Evolutionary conservation across 2,797 vertebrate species (phyloP), one percentile per base, ranked within the genome.

Genomic region (Heliangelus exortis): DNA sequence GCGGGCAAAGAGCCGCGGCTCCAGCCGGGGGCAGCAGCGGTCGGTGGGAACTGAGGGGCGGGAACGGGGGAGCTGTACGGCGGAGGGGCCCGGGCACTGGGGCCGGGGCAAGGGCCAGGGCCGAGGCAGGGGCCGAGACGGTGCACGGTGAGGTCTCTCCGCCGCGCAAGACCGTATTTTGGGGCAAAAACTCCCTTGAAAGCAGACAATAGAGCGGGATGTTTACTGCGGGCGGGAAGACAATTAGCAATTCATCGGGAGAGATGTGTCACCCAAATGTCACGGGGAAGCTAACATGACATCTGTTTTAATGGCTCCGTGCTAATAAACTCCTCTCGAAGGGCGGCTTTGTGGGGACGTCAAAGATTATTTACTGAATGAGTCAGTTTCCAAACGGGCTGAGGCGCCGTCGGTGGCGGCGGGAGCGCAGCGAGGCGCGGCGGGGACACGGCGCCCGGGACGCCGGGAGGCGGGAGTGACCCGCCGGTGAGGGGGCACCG

Each of bases 221-320:
- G 94, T 97, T 97, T 97, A 97, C 96, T 94, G 96, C 96, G 92
- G 96, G 94, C 92, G 95, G 96, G 94, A 95, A 97, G 98, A 98
- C 98, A 98, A 98, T 98, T 97, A 97, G 91, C 97, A 96, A 97
- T 98, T 98, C 97, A 98, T 97, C 93, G 95, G 91, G 92, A 95
- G 96, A 95, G 96, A 97, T 93, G 88, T 97, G 97, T 97, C 97
- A 96, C 97, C 96, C 96, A 97, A 98, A 97, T 97, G 96, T 97
- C 95, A 93, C 93, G 87, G 95, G 97, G 95, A 88, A 96, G 92
- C 96, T 93, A 96, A 97, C 97, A 96, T 96, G 97, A 97, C 97
- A 97, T 97, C 96, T 97, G 97, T 96, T 98, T 97, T 96, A 97
- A 98, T 97, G 96, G 91, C 92, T 97, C 96, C 96, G 97, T 97